Percentiles rank a stretch among this genome's conserved stretches.
Evolutionary conservation across 2,797 vertebrate genomes (phyloP).

Genomic region (Hybognathus amarus): DNA sequence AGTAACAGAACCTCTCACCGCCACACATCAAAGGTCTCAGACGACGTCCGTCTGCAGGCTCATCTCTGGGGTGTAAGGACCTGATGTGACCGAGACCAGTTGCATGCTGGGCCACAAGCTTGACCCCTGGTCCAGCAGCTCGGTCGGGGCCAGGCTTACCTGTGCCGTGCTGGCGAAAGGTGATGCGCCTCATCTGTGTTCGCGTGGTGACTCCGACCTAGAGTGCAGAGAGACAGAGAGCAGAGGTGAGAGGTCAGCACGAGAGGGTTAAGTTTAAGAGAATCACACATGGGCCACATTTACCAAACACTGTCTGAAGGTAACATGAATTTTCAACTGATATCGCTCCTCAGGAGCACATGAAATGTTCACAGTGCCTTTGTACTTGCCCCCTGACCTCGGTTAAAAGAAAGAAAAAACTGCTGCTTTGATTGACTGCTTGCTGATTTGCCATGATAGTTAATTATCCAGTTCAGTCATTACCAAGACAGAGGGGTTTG

Average conservation of each 20-base stretch:
- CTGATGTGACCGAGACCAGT: conserved; percentile 74
- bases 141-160: conserved; percentile 73
- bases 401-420: conserved; percentile 40
- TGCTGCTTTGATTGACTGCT: conserved; percentile 51
- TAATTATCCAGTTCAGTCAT: conserved; percentile 48
- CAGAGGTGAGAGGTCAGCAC: conserved; percentile 75
- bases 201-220: conserved; percentile 74
- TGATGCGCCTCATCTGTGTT: conserved; percentile 65
- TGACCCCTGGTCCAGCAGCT: conserved; percentile 75
- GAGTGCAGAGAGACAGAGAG: conserved; percentile 76
- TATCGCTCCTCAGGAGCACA: conserved; percentile 67
- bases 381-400: conserved; percentile 51
- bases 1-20: conserved; percentile 77
- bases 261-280: conserved; percentile 65
- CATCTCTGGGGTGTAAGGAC: conserved; percentile 70
- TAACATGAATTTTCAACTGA: conserved; percentile 67
- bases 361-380: conserved; percentile 51
- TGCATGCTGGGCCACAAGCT: conserved; percentile 72
- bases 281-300: conserved; percentile 72
- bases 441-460: conserved; percentile 39
- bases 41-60: conserved; percentile 77
- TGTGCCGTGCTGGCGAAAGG: conserved; percentile 73
- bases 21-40: conserved; percentile 81
- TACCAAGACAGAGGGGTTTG: conserved; percentile 33
- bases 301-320: conserved; percentile 74